These are phyloP conservation scores for Podarcis muralis DNA, from an alignment of 2,113 vertebrate species.

Conservation along the genomic window DNA sequence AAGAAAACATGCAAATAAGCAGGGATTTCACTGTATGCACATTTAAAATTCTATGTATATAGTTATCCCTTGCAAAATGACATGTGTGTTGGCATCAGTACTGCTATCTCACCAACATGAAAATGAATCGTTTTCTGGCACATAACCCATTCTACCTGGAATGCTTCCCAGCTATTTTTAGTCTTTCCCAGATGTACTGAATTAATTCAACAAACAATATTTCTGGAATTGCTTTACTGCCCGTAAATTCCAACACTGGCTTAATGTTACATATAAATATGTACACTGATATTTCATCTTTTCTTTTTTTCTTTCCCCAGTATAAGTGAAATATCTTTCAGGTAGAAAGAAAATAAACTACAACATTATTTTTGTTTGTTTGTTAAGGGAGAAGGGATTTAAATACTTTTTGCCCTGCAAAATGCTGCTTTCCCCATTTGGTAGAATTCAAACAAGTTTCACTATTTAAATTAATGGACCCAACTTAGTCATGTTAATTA, in stretches of 20 bases:
- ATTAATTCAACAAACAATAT: conserved; percentile 33
- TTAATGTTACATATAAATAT: conserved; percentile 21
- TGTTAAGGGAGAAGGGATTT: neutral
- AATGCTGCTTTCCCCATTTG: neutral
- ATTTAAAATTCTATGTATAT: neutral
- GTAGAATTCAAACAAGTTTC: too few species aligned
- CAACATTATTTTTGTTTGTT: neutral
- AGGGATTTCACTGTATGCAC: neutral
- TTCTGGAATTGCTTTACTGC: conserved; percentile 31
- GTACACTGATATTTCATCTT: neutral
- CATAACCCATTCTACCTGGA: conserved; percentile 23
- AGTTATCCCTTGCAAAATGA: conserved; percentile 27
- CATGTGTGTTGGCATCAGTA: conserved; percentile 13
- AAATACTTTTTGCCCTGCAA: neutral
- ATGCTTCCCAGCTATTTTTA: conserved; percentile 33
- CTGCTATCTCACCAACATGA: conserved; percentile 34
- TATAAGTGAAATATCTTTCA: neutral
- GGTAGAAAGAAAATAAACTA: neutral
- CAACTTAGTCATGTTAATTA: too few species aligned
- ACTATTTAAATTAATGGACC: too few species aligned
- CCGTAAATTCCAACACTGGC: conserved; percentile 21
- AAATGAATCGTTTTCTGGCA: conserved; percentile 32
- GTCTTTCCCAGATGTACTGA: conserved; percentile 33
- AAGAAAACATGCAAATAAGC: neutral
- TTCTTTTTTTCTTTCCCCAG: neutral